Percentiles rank a stretch among this genome's conserved stretches.
These are phyloP conservation scores for Cancer borealis DNA, from an alignment of 2,888 invertebrate species.

Conservation along the genomic window DNA sequence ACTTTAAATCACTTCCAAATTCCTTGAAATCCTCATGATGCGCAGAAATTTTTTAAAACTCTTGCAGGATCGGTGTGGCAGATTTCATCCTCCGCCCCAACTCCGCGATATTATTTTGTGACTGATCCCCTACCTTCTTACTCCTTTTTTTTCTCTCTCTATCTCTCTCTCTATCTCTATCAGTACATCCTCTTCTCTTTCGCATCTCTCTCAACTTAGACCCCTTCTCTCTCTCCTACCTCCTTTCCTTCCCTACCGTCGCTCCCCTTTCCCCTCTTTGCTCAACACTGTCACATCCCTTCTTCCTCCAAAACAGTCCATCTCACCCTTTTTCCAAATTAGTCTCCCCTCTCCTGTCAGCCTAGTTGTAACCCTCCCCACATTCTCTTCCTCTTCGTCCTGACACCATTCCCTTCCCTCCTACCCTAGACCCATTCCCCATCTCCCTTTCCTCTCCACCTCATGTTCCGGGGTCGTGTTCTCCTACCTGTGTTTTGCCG, in stretches of 20 bases:
- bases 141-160: background rate
- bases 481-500: background rate
- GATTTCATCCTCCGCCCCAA: background rate
- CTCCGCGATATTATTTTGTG: background rate
- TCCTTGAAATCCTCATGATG: conserved; percentile 29
- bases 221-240: too few relatives aligned
- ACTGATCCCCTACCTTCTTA: background rate
- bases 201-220: too few relatives aligned
- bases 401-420: background rate
- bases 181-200: background rate
- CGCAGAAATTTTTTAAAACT: background rate
- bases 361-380: background rate
- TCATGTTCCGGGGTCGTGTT: conserved; percentile 22
- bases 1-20: conserved; percentile 27
- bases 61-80: background rate
- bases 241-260: too few relatives aligned
- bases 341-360: background rate
- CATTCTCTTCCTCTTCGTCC: background rate
- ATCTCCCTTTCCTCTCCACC: background rate
- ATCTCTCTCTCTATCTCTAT: too few relatives aligned
- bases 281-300: background rate
- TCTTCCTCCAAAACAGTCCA: background rate
- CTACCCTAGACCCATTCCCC: background rate
- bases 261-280: background rate
- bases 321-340: background rate